phyloP scores from a whole-genome alignment of 1,140 invertebrate genomes.

The Eubasilissa regina region DNA sequence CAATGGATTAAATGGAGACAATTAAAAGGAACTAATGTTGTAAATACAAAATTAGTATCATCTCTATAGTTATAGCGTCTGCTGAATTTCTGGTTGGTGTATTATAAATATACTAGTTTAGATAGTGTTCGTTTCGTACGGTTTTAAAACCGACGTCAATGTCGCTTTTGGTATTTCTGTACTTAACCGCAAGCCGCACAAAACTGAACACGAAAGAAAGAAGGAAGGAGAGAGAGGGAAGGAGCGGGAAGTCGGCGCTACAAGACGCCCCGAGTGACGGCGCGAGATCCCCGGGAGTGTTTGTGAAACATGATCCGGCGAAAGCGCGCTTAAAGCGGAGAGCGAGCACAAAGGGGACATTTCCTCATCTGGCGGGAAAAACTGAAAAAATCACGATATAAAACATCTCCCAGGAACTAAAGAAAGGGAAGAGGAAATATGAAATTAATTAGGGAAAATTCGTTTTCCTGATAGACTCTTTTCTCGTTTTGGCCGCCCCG shows the following conservation, averaged over 20 bases:
- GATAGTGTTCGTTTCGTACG: background rate
- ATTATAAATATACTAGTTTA: no score
- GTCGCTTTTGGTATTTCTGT: no score
- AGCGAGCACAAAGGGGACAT: constrained; percentile 58
- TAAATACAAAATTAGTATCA: no score
- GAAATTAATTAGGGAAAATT: constrained; percentile 53
- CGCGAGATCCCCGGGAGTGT: constrained; percentile 45
- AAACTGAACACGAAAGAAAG: background rate
- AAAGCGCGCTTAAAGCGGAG: constrained; percentile 56
- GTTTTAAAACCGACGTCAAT: background rate
- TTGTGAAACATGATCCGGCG: constrained; percentile 60
- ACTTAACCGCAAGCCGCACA: background rate
- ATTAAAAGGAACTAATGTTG: no score
- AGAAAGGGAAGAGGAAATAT: constrained; percentile 46
- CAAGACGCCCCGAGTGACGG: constrained; percentile 14
- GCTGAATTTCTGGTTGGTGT: no score
- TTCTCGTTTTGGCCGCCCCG: constrained; percentile 20
- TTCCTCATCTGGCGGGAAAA: constrained; percentile 50
- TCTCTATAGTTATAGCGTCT: no score
- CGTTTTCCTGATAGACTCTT: constrained; percentile 43
- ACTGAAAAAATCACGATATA: constrained; percentile 37
- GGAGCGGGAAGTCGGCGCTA: background rate
- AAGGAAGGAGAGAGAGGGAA: background rate
- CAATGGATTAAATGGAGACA: no score
- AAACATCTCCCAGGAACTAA: constrained; percentile 5